These are phyloP conservation scores for Drosophila borealis DNA, from an alignment of 2,888 invertebrate species.

Conservation along the genomic window DNA sequence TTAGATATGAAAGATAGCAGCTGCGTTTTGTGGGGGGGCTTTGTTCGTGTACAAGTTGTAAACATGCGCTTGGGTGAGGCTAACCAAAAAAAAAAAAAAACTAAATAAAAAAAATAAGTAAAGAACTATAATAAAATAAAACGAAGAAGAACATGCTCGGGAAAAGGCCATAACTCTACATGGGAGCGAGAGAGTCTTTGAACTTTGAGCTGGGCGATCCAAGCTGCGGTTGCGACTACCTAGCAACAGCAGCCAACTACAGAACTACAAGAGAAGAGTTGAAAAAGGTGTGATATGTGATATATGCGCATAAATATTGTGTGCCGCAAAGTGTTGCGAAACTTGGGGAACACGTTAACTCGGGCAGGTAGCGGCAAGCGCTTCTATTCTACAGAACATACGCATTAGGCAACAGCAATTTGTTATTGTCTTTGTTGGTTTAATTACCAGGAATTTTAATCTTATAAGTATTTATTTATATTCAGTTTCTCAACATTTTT, in stretches of 20 bases:
- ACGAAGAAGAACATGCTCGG: conserved; percentile 7
- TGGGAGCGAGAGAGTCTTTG: conserved; percentile 46
- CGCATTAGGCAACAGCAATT: too few species aligned
- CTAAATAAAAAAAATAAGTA: conserved; percentile 9
- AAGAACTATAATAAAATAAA: conserved; percentile 13
- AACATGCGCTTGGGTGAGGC: conserved; percentile 55
- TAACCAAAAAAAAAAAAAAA: conserved; percentile 31
- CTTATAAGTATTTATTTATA: too few species aligned
- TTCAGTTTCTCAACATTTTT: too few species aligned
- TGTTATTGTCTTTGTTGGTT: too few species aligned
- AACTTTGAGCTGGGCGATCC: conserved; percentile 48
- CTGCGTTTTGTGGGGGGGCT: conserved; percentile 61
- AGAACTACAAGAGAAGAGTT: conserved; percentile 1
- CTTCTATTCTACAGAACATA: too few species aligned
- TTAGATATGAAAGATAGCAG: conserved; percentile 73
- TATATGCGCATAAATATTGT: conserved; percentile 3
- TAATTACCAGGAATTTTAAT: too few species aligned
- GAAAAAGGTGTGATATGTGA: conserved; percentile 33
- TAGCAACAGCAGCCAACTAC: conserved; percentile 40
- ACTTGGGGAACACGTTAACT: neutral
- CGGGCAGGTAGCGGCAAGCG: too few species aligned
- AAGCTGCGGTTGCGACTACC: conserved; percentile 21
- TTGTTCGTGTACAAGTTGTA: conserved; percentile 59
- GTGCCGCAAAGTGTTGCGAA: neutral
- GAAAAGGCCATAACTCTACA: conserved; percentile 24